A percentile compares a stretch with the other conserved stretches of the same genome.
These are phyloP conservation scores for Ladona fulva DNA, from an alignment of 1,140 invertebrate genomes.

Conservation along the genomic window DNA sequence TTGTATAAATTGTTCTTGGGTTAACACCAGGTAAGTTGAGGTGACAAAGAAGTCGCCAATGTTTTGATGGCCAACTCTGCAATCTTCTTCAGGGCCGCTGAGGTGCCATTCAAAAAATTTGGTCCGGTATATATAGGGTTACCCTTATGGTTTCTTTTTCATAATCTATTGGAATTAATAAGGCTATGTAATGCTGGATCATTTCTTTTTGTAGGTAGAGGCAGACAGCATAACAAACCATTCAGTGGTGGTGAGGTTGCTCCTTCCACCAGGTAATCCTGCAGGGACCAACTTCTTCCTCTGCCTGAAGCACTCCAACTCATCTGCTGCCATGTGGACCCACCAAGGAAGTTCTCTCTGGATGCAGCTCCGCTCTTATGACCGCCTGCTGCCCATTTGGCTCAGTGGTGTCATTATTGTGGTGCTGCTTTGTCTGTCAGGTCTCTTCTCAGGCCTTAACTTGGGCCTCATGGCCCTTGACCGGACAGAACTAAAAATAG, in stretches of 20 bases:
- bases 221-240: constrained; percentile 33
- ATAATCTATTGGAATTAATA: too few relatives aligned
- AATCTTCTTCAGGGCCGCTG: too few relatives aligned
- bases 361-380: constrained; percentile 51
- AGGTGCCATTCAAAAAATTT: too few relatives aligned
- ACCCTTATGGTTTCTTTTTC: too few relatives aligned
- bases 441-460: constrained; percentile 91
- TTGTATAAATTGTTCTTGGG: too few relatives aligned
- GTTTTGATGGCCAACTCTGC: too few relatives aligned
- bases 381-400: constrained; percentile 64
- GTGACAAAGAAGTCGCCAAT: too few relatives aligned
- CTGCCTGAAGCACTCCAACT: not conserved
- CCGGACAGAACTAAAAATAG: constrained; percentile 87
- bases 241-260: constrained; percentile 28
- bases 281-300: not conserved
- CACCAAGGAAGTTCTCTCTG: constrained; percentile 21
- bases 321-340: constrained; percentile 30
- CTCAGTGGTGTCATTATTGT: constrained; percentile 55
- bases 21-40: too few relatives aligned
- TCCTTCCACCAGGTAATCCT: constrained; percentile 24
- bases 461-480: constrained; percentile 95
- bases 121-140: too few relatives aligned
- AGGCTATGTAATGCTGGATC: too few relatives aligned
- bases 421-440: constrained; percentile 74
- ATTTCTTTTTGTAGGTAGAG: constrained; percentile 39